A percentile compares a stretch with the other conserved stretches of the same genome.
phyloP scores from a whole-genome alignment of 2,888 invertebrate genomes.

The Zele albiditarsus region DNA sequence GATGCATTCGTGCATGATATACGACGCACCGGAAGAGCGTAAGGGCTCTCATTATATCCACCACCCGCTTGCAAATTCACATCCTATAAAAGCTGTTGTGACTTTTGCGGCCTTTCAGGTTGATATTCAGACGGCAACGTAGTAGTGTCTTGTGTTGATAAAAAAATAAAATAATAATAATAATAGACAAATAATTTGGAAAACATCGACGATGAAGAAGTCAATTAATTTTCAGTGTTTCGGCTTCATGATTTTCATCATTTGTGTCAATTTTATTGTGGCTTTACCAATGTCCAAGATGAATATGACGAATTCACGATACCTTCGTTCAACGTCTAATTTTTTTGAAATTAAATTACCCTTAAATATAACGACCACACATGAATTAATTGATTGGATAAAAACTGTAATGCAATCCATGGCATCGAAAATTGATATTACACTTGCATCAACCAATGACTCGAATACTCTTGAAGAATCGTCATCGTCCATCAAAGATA shows the following conservation, averaged over 20 bases:
- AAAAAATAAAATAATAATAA: background rate
- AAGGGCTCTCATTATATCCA: conserved; percentile 49
- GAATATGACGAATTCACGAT: conserved; percentile 4
- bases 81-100: conserved; percentile 34
- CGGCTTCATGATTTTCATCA: conserved; percentile 8
- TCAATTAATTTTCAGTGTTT: conserved; percentile 16
- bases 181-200: background rate
- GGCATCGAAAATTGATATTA: conserved; percentile 68
- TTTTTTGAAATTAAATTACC: conserved; percentile 63
- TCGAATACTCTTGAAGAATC: background rate
- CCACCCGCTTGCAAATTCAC: background rate
- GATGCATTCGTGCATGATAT: conserved; percentile 35
- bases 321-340: conserved; percentile 42
- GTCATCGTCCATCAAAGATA: background rate
- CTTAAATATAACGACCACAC: conserved; percentile 59
- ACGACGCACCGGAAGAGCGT: conserved; percentile 44
- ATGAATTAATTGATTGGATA: conserved; percentile 66
- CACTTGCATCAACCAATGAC: conserved; percentile 51
- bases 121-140: conserved; percentile 12
- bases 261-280: conserved; percentile 31
- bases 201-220: conserved; percentile 14
- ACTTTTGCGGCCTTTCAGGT: conserved; percentile 20
- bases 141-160: background rate
- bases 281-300: conserved; percentile 29
- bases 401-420: conserved; percentile 66